Evolutionary conservation across 2,888 invertebrate genomes (phyloP).

Genomic region (Drosophila macrospina): DNA sequence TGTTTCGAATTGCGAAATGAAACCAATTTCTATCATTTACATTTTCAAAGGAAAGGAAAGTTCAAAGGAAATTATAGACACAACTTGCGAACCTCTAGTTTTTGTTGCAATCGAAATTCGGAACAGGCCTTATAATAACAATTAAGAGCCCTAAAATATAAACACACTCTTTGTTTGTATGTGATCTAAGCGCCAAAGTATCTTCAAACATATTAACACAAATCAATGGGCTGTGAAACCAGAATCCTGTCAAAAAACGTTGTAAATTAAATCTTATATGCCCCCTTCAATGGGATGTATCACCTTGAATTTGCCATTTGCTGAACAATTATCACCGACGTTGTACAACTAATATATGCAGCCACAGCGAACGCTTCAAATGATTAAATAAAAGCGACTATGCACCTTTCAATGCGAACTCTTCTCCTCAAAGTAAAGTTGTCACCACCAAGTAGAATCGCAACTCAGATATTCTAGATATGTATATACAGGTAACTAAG

Average conservation of each 20-base stretch:
- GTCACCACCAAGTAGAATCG: constrained; percentile 38
- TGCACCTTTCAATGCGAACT: neutral
- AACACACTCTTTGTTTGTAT: neutral
- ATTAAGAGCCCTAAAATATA: neutral
- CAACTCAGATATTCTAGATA: neutral
- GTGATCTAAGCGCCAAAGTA: neutral
- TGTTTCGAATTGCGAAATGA: constrained; percentile 11
- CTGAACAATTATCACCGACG: constrained; percentile 22
- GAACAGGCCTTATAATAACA: constrained; percentile 1
- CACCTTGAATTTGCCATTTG: neutral
- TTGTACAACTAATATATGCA: constrained; percentile 18
- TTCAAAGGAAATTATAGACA: neutral
- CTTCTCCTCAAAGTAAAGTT: constrained; percentile 23
- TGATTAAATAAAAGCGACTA: constrained; percentile 4
- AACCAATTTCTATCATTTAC: constrained; percentile 21
- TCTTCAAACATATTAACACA: constrained; percentile 5
- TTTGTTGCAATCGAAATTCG: neutral
- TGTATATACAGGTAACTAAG: neutral
- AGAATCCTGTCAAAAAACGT: neutral
- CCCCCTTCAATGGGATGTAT: neutral
- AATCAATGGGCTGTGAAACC: neutral
- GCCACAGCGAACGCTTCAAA: constrained; percentile 4
- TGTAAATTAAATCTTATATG: neutral
- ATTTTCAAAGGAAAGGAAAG: constrained; percentile 1
- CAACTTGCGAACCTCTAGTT: neutral